Conservation (phyloP, 2,113 vertebrate genomes). For the Bagarius yarrelli region DNA sequence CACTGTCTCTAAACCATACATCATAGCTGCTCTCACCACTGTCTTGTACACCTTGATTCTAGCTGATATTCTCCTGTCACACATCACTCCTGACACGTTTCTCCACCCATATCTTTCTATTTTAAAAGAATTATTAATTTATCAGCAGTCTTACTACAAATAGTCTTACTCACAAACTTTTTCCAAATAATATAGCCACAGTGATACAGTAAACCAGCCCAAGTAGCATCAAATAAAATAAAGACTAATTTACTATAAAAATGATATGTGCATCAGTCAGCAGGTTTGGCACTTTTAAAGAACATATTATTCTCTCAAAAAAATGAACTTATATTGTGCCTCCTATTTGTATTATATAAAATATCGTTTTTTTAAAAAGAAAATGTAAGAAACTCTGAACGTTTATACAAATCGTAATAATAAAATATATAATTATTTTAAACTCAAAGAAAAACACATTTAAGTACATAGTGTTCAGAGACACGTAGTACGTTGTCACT, state of each 20-base stretch:
- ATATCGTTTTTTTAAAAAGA: background rate
- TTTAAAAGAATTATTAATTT: background rate
- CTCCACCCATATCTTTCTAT: too few relatives aligned
- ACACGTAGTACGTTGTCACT: too few relatives aligned
- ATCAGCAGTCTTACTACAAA: background rate
- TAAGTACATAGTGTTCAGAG: background rate
- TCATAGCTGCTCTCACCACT: too few relatives aligned
- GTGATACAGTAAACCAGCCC: background rate
- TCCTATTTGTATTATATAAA: background rate
- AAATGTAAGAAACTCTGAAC: constrained; percentile 1
- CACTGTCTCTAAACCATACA: too few relatives aligned
- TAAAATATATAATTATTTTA: constrained; percentile 10
- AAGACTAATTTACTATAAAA: background rate
- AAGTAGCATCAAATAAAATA: background rate
- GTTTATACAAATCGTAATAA: background rate
- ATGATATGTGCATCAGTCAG: constrained; percentile 4
- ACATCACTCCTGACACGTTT: too few relatives aligned
- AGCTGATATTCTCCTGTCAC: too few relatives aligned
- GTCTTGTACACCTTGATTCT: too few relatives aligned
- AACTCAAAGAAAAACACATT: background rate
- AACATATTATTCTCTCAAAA: constrained; percentile 9
- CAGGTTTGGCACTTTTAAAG: background rate
- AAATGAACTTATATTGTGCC: background rate
- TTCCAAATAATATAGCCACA: background rate
- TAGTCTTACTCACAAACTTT: background rate